Base-by-base conservation (phyloP, 2,888 invertebrate genomes). In the Cheilosia urbana region DNA sequence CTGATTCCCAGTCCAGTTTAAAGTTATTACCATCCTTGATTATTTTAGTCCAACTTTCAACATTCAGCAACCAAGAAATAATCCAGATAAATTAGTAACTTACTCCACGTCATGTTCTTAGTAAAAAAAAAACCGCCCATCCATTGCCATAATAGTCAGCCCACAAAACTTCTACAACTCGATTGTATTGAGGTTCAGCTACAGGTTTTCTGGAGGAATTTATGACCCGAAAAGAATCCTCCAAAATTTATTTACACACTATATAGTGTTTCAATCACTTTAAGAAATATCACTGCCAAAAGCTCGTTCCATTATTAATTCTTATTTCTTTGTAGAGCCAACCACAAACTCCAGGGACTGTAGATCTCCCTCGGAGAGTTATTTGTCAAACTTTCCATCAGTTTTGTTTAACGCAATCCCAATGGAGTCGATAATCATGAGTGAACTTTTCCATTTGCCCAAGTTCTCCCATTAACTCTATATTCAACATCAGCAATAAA, bases 161-260 rank as follows among this genome's bases (percentile, higher is more conserved):
- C 47, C 47, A 17, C 15, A 37, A 37, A 37, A 15, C 49, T 7
- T 51, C 21, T 51, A 21, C 21, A 24, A 53, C n/a, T 45, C 72
- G 51, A 37, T 72, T 51, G 63, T 55, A 63, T 55, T n/a, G 27
- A 45, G 47, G 62, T 45, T 55, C 21, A 47, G 42, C 42, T 27
- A 53, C 53, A 45, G 47, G 3, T 47, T 47, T 19, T 47, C 30
- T 73, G 24, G 53, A 73, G 53, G 53, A 34, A 47, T 30, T 37
- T 42, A 24, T 73, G 55, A 73, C 73, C 63, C 63, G 63, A 63
- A 63, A 73, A 37, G 13, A 37, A 11, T 4, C 4, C 13, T 13
- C 11, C 4, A 42, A 34, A 57, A 27, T 63, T 73, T 63, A 63
- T 37, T 37, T 37, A 37, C 13, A 37, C 4, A 13, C 13, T 37